Conservation (phyloP, 2,888 invertebrate genomes). For the Drosophila antonietae region DNA sequence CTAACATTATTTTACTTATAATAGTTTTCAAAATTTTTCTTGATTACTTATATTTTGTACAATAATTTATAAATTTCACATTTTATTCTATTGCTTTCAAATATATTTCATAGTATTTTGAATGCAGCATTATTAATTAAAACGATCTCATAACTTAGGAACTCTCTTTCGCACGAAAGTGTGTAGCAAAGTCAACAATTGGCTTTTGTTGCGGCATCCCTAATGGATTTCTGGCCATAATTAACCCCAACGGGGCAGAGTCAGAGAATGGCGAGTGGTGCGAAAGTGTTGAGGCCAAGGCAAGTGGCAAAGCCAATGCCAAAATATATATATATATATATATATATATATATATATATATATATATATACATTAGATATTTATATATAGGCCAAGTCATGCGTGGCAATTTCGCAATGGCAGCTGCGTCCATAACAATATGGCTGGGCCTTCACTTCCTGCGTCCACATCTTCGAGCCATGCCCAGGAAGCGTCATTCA, state of each 20-base stretch:
- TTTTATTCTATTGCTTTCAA: too few relatives aligned
- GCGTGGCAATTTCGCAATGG: constrained; percentile 69
- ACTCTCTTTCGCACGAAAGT: constrained; percentile 9
- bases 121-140: neutral
- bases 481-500: constrained; percentile 52
- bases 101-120: neutral
- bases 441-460: constrained; percentile 11
- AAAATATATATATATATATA: constrained; percentile 44
- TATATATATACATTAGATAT: constrained; percentile 11
- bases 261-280: constrained; percentile 23
- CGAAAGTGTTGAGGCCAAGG: constrained; percentile 62
- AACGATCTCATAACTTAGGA: neutral
- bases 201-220: constrained; percentile 35
- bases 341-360: constrained; percentile 42
- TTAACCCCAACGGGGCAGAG: constrained; percentile 60
- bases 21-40: neutral
- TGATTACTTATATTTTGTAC: neutral
- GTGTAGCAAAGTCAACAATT: constrained; percentile 51
- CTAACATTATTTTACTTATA: neutral
- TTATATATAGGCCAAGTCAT: constrained; percentile 63
- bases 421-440: constrained; percentile 72
- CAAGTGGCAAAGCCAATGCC: constrained; percentile 15
- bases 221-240: constrained; percentile 74
- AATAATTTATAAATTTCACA: neutral
- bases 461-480: neutral